Evolutionary conservation across 2,113 vertebrate species (phyloP).

Genomic region (Ia io): DNA sequence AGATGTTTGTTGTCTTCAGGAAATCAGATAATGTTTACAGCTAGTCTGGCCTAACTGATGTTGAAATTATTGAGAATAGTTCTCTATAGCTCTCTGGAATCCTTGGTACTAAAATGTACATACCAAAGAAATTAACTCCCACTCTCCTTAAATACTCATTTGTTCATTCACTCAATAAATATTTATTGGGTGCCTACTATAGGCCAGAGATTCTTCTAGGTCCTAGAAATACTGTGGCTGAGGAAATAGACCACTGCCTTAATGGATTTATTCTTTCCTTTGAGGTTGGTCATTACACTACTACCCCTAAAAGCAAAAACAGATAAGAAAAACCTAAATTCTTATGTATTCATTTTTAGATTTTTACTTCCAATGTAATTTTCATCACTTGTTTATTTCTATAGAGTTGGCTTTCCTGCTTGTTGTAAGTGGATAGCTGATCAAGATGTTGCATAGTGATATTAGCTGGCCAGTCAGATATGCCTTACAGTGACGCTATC

Average conservation of each 20-base stretch:
- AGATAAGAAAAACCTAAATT: background rate
- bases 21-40: conserved; percentile 62
- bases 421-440: background rate
- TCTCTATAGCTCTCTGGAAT: conserved; percentile 43
- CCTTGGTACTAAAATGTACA: conserved; percentile 45
- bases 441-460: background rate
- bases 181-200: background rate
- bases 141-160: conserved; percentile 28
- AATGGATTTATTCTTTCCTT: background rate
- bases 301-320: conserved; percentile 29
- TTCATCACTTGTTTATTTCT: conserved; percentile 1
- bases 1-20: conserved; percentile 33
- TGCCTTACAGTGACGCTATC: background rate
- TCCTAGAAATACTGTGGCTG: background rate
- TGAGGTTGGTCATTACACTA: background rate
- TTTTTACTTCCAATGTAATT: background rate
- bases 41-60: background rate
- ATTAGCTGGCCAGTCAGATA: background rate
- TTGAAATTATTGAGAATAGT: conserved; percentile 53
- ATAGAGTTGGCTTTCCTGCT: background rate
- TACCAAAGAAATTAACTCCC: conserved; percentile 48
- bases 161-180: conserved; percentile 27
- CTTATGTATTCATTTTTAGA: background rate
- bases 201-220: conserved; percentile 9
- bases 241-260: background rate